These are phyloP conservation scores for Cephus pygmeus DNA, from an alignment of 2,888 invertebrate species.

Conservation along the genomic window DNA sequence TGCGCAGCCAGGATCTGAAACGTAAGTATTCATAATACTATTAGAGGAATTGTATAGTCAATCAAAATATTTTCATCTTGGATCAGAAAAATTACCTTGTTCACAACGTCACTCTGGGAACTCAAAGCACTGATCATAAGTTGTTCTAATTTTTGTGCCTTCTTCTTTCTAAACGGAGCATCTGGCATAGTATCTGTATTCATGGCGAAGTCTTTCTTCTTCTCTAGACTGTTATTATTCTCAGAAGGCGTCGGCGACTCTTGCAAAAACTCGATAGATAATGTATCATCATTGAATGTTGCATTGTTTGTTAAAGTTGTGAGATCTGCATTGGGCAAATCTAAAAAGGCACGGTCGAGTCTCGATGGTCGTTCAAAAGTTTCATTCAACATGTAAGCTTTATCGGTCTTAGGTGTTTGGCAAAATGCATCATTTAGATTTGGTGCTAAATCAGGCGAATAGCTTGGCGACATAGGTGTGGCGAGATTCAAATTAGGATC, in stretches of 20 bases:
- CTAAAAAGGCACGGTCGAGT: constrained; percentile 31
- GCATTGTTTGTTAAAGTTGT: constrained; percentile 61
- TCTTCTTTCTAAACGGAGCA: constrained; percentile 59
- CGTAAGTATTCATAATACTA: background rate
- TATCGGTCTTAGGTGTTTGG: constrained; percentile 39
- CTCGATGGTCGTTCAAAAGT: constrained; percentile 42
- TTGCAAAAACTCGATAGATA: constrained; percentile 58
- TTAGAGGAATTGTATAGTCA: background rate
- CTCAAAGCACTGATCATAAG: constrained; percentile 60
- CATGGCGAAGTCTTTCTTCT: constrained; percentile 49
- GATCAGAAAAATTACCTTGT: constrained; percentile 48
- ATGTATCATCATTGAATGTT: constrained; percentile 60
- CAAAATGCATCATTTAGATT: constrained; percentile 61
- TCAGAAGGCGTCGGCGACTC: constrained; percentile 54
- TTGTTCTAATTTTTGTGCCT: constrained; percentile 60
- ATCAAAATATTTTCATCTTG: background rate
- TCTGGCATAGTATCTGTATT: constrained; percentile 53
- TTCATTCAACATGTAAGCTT: constrained; percentile 53
- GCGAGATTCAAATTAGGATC: constrained; percentile 34
- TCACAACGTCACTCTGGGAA: constrained; percentile 62
- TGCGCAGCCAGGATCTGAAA: constrained; percentile 59
- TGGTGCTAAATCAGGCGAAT: constrained; percentile 52
- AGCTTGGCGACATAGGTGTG: constrained; percentile 45
- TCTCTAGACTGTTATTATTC: constrained; percentile 43
- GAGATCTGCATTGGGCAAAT: constrained; percentile 44